Evolutionary conservation across 2,797 vertebrate species (phyloP).

Genomic region (Helarctos malayanus): DNA sequence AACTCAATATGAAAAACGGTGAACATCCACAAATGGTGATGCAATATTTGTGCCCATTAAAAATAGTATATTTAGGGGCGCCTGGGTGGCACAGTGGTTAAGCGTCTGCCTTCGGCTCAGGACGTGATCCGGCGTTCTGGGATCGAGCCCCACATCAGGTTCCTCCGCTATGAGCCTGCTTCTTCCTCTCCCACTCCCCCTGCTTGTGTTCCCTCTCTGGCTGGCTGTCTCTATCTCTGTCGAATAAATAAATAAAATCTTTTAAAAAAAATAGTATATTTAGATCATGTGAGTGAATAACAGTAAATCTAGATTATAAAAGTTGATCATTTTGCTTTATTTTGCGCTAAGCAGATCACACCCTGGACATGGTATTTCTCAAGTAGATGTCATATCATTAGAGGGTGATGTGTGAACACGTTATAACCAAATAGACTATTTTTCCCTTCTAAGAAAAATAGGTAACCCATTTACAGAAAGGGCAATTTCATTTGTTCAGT

Average conservation of each 20-base stretch:
- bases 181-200: no score
- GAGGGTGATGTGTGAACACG: no score
- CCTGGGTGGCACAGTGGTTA: no score
- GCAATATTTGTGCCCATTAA: not conserved
- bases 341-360: not conserved
- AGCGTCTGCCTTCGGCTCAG: no score
- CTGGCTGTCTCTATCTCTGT: no score
- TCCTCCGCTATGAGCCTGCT: no score
- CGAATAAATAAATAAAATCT: no score
- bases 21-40: not conserved
- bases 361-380: not conserved
- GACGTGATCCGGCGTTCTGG: no score
- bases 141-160: no score
- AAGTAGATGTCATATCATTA: not conserved
- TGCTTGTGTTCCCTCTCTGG: no score
- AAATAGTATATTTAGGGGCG: not conserved
- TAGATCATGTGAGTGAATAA: not conserved
- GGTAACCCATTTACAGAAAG: not conserved
- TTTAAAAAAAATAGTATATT: not conserved
- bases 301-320: not conserved
- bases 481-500: no score
- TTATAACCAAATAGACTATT: not conserved
- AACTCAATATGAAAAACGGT: not conserved
- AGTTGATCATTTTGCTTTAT: not conserved
- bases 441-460: not conserved